These are phyloP conservation scores for Poliocrania exsul DNA, from an alignment of 2,797 vertebrate species.

Conservation along the genomic window DNA sequence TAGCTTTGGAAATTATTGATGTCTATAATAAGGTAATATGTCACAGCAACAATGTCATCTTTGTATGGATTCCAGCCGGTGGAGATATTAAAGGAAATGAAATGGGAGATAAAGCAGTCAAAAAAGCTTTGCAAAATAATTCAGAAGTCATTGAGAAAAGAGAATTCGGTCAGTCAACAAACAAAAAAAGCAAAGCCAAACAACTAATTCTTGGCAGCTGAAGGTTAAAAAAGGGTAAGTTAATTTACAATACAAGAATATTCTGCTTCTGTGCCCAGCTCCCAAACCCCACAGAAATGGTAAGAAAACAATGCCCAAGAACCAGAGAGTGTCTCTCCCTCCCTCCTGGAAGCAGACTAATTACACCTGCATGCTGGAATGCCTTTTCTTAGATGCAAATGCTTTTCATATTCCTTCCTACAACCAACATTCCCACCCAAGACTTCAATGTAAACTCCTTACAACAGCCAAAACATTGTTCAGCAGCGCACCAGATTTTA, in stretches of 20 bases:
- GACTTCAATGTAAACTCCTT: background rate
- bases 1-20: conserved; percentile 79
- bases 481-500: background rate
- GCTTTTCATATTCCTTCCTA: background rate
- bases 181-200: conserved; percentile 36
- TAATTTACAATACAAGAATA: background rate
- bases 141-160: conserved; percentile 68
- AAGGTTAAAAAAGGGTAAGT: conserved; percentile 53
- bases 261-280: background rate
- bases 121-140: conserved; percentile 74
- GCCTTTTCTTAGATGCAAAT: background rate
- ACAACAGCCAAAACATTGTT: background rate
- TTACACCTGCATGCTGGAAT: background rate
- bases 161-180: conserved; percentile 59
- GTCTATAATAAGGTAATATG: conserved; percentile 75
- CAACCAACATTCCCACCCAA: background rate
- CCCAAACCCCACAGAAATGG: background rate
- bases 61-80: conserved; percentile 67
- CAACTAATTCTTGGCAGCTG: conserved; percentile 28
- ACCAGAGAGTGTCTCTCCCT: background rate
- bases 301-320: background rate
- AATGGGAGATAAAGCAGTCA: conserved; percentile 76
- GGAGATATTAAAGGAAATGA: conserved; percentile 77
- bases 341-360: rapidly evolving
- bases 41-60: conserved; percentile 77